Base-by-base conservation (phyloP, 1,140 invertebrate genomes). In the Tetranychus cinnabarinus region DNA sequence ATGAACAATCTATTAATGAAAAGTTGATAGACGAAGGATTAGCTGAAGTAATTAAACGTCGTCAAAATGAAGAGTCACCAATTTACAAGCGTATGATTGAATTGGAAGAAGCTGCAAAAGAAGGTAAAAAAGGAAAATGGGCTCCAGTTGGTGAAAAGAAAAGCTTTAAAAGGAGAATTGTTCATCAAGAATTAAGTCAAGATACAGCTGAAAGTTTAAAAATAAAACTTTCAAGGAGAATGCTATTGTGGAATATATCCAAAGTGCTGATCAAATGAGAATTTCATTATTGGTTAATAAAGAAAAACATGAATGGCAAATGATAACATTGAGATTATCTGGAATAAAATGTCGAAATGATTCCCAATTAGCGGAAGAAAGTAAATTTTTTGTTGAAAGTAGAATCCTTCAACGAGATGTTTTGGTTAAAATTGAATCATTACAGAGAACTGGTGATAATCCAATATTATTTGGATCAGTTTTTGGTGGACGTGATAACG, bases 391-490 rank as follows among this genome's bases (percentile, higher is more conserved):
- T 70, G 86, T 91, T 12, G 95, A 98, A 72, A 80, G 80, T 10
- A 79, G 86, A 56, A 75, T 99, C 1, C 73, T 99, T 8, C 92
- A 99, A 68, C 78, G 87, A 65, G 92, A 97, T 68, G 82, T 98
- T 0, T 82, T 96, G 72, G 82, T 98, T 42, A 79, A 89, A 55
- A 74, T 98, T 13, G 90, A 97, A 69, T 85, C 87, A 0, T 81
- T 86, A 0, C 37, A 54, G 13, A 12, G 35, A 33, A 37, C 31
- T 7, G 58, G 58, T 12, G 90, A 88, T 66, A 92, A 89, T 39
- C 23, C 12, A 56, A 42, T 31, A 1, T 58, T 61, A 31, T 33
- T 54, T 36, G 62, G 54, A 8, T 56, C 62, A 6, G 62, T 65
- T 37, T 36, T 46, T n/a, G 23, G 61, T 35, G 39, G 55, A 33